Evolutionary conservation across 2,797 vertebrate species (phyloP).

Genomic region (Menidia menidia): DNA sequence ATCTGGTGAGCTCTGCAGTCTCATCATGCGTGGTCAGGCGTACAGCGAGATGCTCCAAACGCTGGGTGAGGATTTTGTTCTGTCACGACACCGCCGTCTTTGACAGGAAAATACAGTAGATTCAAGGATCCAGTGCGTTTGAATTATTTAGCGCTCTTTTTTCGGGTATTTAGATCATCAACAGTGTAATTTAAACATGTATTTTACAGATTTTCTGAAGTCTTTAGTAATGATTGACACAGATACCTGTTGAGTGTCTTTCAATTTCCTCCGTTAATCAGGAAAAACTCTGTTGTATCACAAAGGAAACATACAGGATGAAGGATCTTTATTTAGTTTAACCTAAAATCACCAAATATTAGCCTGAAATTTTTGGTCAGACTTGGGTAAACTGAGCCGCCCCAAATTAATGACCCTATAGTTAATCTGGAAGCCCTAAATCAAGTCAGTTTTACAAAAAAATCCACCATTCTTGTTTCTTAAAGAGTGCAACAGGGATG

Average conservation of each 20-base stretch:
- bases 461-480: not conserved
- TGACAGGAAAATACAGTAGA: not conserved
- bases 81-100: conserved; percentile 13
- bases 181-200: conserved; percentile 1
- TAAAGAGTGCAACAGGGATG: conserved; percentile 40
- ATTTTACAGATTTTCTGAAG: conserved; percentile 9
- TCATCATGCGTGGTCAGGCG: conserved; percentile 28
- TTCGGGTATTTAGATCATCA: not conserved
- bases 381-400: conserved; percentile 12
- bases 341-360: conserved; percentile 2
- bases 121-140: too few relatives aligned
- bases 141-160: not conserved
- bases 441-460: too few relatives aligned
- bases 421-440: too few relatives aligned
- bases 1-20: conserved; percentile 36
- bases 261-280: conserved; percentile 38
- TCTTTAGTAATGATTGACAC: conserved; percentile 9
- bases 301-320: conserved; percentile 6
- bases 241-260: conserved; percentile 30
- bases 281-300: conserved; percentile 22
- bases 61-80: conserved; percentile 20
- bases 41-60: conserved; percentile 22
- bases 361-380: conserved; percentile 7
- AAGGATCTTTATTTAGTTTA: conserved; percentile 1
- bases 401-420: not conserved